Evolutionary conservation across 1,140 invertebrate genomes (phyloP).

Genomic region (Bombyx mori): DNA sequence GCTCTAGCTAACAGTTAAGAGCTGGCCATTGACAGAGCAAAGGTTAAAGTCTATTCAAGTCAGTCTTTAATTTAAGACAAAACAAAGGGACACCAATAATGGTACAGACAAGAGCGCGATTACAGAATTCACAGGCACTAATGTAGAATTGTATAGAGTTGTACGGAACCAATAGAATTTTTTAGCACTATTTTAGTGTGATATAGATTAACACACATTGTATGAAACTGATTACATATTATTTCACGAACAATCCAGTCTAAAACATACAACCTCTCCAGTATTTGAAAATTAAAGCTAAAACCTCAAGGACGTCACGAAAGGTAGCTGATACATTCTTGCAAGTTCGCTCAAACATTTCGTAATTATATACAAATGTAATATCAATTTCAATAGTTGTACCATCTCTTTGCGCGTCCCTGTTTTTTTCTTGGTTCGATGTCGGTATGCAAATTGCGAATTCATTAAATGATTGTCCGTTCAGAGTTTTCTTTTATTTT

Average conservation of each 20-base stretch:
- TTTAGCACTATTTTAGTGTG: conserved; percentile 8
- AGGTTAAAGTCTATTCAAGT: conserved; percentile 36
- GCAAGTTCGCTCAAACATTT: neutral
- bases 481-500: conserved; percentile 37
- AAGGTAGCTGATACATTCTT: no score
- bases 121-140: conserved; percentile 30
- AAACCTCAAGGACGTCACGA: neutral
- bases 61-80: conserved; percentile 50
- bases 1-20: conserved; percentile 31
- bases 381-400: neutral
- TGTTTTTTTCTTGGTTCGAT: conserved; percentile 31
- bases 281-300: neutral
- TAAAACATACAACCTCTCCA: neutral
- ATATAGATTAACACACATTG: neutral
- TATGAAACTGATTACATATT: no score
- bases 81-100: conserved; percentile 52
- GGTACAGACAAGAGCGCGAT: conserved; percentile 38
- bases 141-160: conserved; percentile 23
- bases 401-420: conserved; percentile 24
- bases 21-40: conserved; percentile 26
- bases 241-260: no score
- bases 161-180: conserved; percentile 4
- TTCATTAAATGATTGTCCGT: conserved; percentile 60
- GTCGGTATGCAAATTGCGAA: conserved; percentile 59
- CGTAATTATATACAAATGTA: neutral